Base-by-base conservation (phyloP, 2,113 vertebrate species). In the Tyto alba region DNA sequence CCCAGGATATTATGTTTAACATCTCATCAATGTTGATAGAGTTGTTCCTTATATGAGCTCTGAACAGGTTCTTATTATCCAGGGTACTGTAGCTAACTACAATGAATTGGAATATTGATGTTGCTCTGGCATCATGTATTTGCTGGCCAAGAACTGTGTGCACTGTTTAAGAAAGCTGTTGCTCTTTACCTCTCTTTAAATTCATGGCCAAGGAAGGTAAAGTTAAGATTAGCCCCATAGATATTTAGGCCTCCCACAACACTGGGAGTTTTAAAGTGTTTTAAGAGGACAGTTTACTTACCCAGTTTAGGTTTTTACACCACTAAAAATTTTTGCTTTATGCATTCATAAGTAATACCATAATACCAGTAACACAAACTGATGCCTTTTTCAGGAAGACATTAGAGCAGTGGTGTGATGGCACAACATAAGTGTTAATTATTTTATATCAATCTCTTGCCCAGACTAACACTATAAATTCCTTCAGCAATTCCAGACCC, bases 291-390 rank as follows among this genome's bases (percentile, higher is more conserved):
- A 30, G 26, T 63, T 85, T 38, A 22, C 12, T 47, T 50, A 36
- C 1, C n/a, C 3, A 1, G n/a, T 72, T 56, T 41, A 29, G 19
- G 14, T 23, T 57, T 85, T 85, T 67, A 48, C 7, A 63, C 11
- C 38, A 23, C 29, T 56, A 52, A 29, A 32, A 16, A 41, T 40
- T 72, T 47, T 47, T 56, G 25, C 17, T 56, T 41, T 67, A 40
- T 0, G 2, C 16, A 25, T 62, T 87, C n/a, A 1, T 50, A 27
- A 48, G 43, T 25, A 23, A 17, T 36, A 29, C 9, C 41, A 2
- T 10, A 36, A 50, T 34, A 57, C 34, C 55, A 38, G 25, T 66
- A 43, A 55, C n/a, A 74, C 30, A 38, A n/a, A 52, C 23, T 9
- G 25, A 15, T 41, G 9, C 0, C 0, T 72, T 60, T 60, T 38